These are phyloP conservation scores for Chromobotia macracanthus DNA, from an alignment of 2,797 vertebrate genomes.

Conservation along the genomic window DNA sequence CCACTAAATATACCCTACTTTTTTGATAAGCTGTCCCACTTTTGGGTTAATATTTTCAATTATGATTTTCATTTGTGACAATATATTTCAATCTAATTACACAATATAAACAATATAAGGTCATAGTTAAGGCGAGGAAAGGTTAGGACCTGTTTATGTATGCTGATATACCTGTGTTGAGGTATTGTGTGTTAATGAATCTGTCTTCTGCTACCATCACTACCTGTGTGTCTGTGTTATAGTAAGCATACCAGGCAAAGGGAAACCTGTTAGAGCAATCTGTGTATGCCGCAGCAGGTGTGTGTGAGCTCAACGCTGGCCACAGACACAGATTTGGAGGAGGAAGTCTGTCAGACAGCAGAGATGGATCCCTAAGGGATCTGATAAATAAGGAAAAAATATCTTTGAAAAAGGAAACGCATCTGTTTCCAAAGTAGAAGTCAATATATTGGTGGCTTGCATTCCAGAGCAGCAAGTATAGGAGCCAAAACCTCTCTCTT, in stretches of 20 bases:
- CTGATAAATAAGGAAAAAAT: constrained; percentile 90
- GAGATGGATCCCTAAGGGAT: constrained; percentile 84
- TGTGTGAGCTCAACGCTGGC: constrained; percentile 55
- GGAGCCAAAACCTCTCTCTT: constrained; percentile 60
- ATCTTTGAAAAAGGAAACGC: constrained; percentile 92
- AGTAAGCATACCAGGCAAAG: constrained; percentile 21
- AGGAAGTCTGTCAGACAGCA: constrained; percentile 78
- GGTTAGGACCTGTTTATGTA: constrained; percentile 4
- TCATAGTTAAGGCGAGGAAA: neutral
- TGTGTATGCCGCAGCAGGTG: constrained; percentile 73
- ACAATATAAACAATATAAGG: too few species aligned
- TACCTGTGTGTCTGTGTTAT: constrained; percentile 45
- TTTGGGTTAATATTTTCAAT: neutral
- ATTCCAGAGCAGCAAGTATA: constrained; percentile 75
- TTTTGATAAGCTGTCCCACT: neutral
- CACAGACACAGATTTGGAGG: constrained; percentile 52
- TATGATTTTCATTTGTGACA: neutral
- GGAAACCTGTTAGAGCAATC: constrained; percentile 65
- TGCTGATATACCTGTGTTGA: constrained; percentile 31
- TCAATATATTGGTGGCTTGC: constrained; percentile 88
- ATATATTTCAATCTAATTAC: too few species aligned
- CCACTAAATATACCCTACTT: neutral
- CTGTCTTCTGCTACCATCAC: neutral
- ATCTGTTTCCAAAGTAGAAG: constrained; percentile 94
- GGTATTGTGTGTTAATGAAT: constrained; percentile 13